Evolutionary conservation across 2,113 vertebrate species (phyloP).

Genomic region (Ptyas mucosa): DNA sequence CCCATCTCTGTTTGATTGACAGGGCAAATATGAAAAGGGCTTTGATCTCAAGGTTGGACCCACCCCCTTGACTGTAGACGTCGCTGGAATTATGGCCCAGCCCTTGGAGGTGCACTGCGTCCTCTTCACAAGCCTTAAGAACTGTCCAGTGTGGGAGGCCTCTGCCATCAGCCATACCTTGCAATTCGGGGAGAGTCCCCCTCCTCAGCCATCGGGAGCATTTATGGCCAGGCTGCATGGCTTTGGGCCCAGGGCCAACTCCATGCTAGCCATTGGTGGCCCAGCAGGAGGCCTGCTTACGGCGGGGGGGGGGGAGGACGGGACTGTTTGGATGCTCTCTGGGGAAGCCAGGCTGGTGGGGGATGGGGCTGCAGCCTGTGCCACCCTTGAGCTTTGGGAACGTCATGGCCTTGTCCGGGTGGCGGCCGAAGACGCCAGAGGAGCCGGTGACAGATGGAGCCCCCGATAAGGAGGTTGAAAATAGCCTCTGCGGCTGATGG

Average conservation of each 20-base stretch:
- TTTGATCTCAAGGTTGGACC: background rate
- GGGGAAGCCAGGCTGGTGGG: background rate
- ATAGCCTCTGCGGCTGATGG: background rate
- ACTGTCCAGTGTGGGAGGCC: background rate
- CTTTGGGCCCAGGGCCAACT: background rate
- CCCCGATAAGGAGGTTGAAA: background rate
- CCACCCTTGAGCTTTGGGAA: background rate
- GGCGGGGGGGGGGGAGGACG: accelerated
- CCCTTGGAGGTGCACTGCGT: background rate
- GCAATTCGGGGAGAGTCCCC: background rate
- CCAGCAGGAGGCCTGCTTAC: background rate
- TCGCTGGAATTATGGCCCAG: background rate
- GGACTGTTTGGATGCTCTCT: background rate
- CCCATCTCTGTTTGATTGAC: background rate
- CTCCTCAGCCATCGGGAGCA: background rate
- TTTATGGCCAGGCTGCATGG: background rate
- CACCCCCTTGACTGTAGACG: background rate
- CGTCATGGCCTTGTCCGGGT: background rate
- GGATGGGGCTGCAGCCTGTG: background rate
- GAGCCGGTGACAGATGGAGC: background rate
- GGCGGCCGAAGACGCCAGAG: background rate
- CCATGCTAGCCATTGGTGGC: background rate
- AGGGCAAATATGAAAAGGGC: background rate
- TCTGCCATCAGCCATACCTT: background rate
- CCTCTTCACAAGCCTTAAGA: background rate